A percentile compares a stretch with the other conserved stretches of the same genome.
Conservation (phyloP, 2,113 vertebrate genomes). For the Pimephales promelas region DNA sequence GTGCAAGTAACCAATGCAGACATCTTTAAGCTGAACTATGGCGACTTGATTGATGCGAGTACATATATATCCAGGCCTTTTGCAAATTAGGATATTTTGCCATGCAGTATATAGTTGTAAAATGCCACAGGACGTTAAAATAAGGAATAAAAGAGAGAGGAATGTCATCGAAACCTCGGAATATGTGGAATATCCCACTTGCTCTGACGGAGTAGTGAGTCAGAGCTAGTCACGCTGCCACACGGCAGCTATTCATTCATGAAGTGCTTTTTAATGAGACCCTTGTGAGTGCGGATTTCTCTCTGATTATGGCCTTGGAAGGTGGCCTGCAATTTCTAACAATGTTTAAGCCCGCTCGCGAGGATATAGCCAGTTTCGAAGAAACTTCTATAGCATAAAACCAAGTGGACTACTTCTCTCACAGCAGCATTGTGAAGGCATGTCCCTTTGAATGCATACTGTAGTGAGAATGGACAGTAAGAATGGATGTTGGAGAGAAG, state of each 20-base stretch:
- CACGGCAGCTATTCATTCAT: conserved; percentile 44
- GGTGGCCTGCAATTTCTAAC: conserved; percentile 58
- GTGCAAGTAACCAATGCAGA: conserved; percentile 32
- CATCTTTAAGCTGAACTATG: conserved; percentile 33
- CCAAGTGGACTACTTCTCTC: too few relatives aligned
- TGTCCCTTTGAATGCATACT: too few relatives aligned
- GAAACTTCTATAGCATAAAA: conserved; percentile 15
- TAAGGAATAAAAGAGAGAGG: background rate
- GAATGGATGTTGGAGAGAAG: conserved; percentile 44
- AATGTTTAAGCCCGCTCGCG: background rate
- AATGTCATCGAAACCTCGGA: conserved; percentile 18
- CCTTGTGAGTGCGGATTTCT: conserved; percentile 64
- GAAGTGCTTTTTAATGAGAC: conserved; percentile 66
- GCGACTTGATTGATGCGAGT: conserved; percentile 32
- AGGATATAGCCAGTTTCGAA: conserved; percentile 60
- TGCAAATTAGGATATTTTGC: conserved; percentile 26
- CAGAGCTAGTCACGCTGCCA: conserved; percentile 34
- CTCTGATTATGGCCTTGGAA: conserved; percentile 64
- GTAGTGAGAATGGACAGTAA: too few relatives aligned
- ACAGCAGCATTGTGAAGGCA: too few relatives aligned
- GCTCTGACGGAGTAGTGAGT: conserved; percentile 24
- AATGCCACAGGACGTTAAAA: conserved; percentile 25
- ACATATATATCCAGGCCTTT: conserved; percentile 22
- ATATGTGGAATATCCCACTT: conserved; percentile 34
- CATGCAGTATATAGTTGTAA: conserved; percentile 20